Conservation (phyloP, 1,140 invertebrate species). For the Wasmannia auropunctata region DNA sequence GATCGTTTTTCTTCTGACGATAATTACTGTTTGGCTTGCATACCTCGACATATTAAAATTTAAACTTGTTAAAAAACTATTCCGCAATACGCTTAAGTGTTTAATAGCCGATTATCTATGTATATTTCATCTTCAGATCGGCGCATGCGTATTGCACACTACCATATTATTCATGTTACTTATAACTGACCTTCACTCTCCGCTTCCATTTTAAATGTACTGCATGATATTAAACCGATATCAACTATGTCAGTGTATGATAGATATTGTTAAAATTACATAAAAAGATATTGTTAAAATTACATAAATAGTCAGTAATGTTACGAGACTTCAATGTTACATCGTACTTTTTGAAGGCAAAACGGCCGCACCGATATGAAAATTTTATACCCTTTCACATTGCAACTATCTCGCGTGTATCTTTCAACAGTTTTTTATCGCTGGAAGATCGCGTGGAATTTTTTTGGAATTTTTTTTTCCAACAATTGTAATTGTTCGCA, state of each 20-base stretch:
- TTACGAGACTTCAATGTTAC: not conserved
- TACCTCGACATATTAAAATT: not conserved
- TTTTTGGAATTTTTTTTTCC: no score
- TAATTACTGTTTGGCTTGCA: not conserved
- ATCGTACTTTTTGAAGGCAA: not conserved
- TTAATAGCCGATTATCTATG: not conserved
- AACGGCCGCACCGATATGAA: not conserved
- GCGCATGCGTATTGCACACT: not conserved
- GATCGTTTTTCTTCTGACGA: not conserved
- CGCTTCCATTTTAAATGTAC: not conserved
- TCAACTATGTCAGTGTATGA: not conserved
- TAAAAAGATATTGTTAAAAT: no score
- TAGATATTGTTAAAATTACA: not conserved
- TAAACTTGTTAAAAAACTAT: not conserved
- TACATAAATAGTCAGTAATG: not conserved
- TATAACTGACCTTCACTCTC: not conserved
- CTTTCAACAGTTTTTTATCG: not conserved
- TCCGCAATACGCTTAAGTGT: not conserved
- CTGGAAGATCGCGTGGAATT: not conserved
- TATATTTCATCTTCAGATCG: not conserved
- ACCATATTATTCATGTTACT: not conserved
- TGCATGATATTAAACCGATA: not conserved
- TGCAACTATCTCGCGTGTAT: not conserved
- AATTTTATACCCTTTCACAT: not conserved
- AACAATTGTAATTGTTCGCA: not conserved